Evolutionary conservation across 2,888 invertebrate species (phyloP), one percentile per base, ranked within the genome.

Genomic region (Matsumyia berberina): DNA sequence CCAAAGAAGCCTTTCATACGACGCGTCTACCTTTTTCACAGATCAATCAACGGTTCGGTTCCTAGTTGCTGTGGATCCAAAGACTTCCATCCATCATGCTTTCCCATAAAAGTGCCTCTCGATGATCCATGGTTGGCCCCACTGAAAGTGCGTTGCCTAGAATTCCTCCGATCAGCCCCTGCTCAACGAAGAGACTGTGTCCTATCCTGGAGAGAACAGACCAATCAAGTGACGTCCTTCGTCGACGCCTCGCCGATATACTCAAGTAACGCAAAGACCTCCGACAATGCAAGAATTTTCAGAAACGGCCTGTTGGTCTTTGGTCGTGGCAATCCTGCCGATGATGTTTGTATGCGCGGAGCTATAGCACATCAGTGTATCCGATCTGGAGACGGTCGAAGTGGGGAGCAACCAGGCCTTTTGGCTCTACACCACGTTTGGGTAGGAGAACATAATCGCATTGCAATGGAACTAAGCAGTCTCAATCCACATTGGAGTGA

Each of bases 401-500:
- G 96, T 85, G 95, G 95, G 79, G 97, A 97, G 89, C 96, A 97
- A 87, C 96, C 97, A 0, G 97, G 92, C 0, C 79, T 92, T 0
- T 80, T 92, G 70, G 92, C 92, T 8, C 87, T 92, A 79, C 92
- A 92, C 79, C 92, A 91, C 46, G 91, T 92, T 0, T 92, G 91
- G 90, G 92, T 92, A 8, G 89, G 90, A 6, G 92, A 92, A 67
- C 92, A 92, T 73, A 95, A 94, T 90, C 94, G 95, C 81, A 93
- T 97, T 87, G 96, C 97, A 0, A 93, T 94, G 86, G 94, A 94
- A 87, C 90, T 98, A 44, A 93, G 94, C 5, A 93, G 93, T 55
- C 89, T 97, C 44, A 98, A 98, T 92, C 94, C 94, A 0, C 96
- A 96, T 88, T 98, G 98, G 98, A 95, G 95, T 88, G 97, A 98